Base-by-base conservation (phyloP, 2,113 vertebrate genomes). In the Formicarius rufipectus region DNA sequence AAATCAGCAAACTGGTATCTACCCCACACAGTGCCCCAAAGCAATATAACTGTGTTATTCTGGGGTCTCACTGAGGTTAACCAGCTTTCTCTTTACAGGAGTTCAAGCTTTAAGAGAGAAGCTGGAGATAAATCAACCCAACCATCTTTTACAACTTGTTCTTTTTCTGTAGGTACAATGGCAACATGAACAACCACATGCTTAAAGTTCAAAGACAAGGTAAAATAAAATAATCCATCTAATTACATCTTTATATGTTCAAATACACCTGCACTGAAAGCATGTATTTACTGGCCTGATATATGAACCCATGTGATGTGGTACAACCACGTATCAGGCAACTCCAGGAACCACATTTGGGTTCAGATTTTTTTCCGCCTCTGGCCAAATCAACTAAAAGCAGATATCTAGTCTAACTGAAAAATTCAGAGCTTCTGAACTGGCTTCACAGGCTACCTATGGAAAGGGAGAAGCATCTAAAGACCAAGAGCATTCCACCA, bases 271-370 rank as follows among this genome's bases (percentile, higher is more conserved):
- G 9, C 56, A 53, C 27, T 13, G 39, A 30, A 63, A 75, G 33
- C 16, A 63, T 33, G 2, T 52, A 14, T 62, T 66, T 62, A 24
- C 24, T 74, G 39, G 6, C 64, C 35, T 68, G 67, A 15, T 7
- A 39, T 33, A 11, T 12, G 18, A 30, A 31, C 13, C 22, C 35
- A 5, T 30, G 25, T 71, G 68, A 87, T 40, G 23, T 12, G 15
- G 4, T 42, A 23, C 18, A 59, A 42, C 28, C 28, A 12, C 2
- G 9, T n/a, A 67, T 19, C 47, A 75, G 69, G 50, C 27, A 85
- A 25, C 35, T 72, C 25, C 14, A 10, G 0, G 0, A 15, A 19
- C 20, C 39, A 45, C 3, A 6, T 35, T 59, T 55, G 45, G 2
- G 8, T 52, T 84, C 55, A 66, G 23, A 50, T 9, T 25, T 67